phyloP scores from a whole-genome alignment of 2,797 vertebrate species.

The Centroberyx gerrardi region DNA sequence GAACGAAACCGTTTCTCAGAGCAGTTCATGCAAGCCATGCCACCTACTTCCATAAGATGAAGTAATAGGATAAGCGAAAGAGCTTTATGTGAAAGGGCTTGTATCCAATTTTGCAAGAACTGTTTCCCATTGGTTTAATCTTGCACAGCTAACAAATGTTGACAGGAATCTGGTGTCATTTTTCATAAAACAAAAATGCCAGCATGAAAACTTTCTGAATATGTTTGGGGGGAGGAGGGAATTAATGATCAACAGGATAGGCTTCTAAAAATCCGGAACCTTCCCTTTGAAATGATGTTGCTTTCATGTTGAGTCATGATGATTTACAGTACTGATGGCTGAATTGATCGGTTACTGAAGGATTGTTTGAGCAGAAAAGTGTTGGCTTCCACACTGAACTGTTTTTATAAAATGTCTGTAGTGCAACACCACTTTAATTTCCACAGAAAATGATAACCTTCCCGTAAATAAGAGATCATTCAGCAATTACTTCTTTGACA shows the following conservation, averaged over 20 bases:
- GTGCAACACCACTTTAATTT: conserved; percentile 48
- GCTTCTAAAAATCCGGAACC: conserved; percentile 6
- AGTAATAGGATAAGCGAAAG: background rate
- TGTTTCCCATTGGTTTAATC: background rate
- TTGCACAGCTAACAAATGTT: background rate
- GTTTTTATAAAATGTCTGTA: conserved; percentile 44
- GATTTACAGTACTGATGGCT: conserved; percentile 44
- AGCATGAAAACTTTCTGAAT: conserved; percentile 10
- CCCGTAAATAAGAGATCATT: conserved; percentile 62
- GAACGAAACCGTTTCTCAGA: background rate
- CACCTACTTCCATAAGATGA: background rate
- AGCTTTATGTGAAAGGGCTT: background rate
- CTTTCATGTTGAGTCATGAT: conserved; percentile 34
- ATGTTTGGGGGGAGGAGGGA: background rate
- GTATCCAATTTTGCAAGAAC: background rate
- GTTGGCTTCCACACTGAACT: conserved; percentile 15
- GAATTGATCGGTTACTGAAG: conserved; percentile 7
- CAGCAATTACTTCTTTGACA: conserved; percentile 68
- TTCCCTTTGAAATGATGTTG: conserved; percentile 14
- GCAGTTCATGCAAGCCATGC: background rate
- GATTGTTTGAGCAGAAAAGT: conserved; percentile 10
- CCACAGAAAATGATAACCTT: conserved; percentile 54
- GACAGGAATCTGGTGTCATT: background rate
- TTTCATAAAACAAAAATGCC: background rate
- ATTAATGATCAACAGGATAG: conserved; percentile 26